phyloP scores from a whole-genome alignment of 2,797 vertebrate species.

The Zenarchopterus dispar region DNA sequence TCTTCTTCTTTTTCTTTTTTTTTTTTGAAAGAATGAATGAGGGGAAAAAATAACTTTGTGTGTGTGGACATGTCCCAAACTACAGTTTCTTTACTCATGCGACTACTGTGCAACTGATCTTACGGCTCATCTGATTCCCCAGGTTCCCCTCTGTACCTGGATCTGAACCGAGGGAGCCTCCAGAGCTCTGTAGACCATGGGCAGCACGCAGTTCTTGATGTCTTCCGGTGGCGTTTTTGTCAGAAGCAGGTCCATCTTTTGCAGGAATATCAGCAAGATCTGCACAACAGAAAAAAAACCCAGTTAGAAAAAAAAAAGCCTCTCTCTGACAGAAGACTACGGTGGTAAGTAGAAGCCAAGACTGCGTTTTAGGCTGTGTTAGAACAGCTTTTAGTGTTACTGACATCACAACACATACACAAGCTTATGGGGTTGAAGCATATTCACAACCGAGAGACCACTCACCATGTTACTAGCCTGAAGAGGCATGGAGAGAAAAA shows the following conservation, averaged over 20 bases:
- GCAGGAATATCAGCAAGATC: conserved; percentile 98
- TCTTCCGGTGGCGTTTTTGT: conserved; percentile 97
- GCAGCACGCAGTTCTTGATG: conserved; percentile 94
- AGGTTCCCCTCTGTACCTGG: conserved; percentile 83
- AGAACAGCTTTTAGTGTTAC: conserved; percentile 35
- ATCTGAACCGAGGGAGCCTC: conserved; percentile 98
- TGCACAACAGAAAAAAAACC: conserved; percentile 59
- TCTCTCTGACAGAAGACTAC: not conserved
- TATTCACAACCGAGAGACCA: conserved; percentile 73
- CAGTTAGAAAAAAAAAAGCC: conserved; percentile 4
- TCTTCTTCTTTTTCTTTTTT: too few relatives aligned
- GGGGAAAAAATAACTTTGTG: not conserved
- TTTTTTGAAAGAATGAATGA: not conserved
- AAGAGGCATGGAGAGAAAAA: conserved; percentile 86
- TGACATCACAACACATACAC: conserved; percentile 31
- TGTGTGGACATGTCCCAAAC: too few relatives aligned
- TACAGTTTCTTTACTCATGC: too few relatives aligned
- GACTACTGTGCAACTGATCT: too few relatives aligned
- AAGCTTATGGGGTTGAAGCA: conserved; percentile 21
- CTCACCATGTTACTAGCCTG: conserved; percentile 99
- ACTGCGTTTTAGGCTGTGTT: conserved; percentile 21
- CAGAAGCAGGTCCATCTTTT: conserved; percentile 99
- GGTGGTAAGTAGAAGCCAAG: not conserved
- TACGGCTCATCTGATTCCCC: not conserved
- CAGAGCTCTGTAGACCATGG: conserved; percentile 97